Percentiles rank a stretch among this genome's conserved stretches.
These are phyloP conservation scores for Stratiomys singularior DNA, from an alignment of 2,888 invertebrate species.

Conservation along the genomic window DNA sequence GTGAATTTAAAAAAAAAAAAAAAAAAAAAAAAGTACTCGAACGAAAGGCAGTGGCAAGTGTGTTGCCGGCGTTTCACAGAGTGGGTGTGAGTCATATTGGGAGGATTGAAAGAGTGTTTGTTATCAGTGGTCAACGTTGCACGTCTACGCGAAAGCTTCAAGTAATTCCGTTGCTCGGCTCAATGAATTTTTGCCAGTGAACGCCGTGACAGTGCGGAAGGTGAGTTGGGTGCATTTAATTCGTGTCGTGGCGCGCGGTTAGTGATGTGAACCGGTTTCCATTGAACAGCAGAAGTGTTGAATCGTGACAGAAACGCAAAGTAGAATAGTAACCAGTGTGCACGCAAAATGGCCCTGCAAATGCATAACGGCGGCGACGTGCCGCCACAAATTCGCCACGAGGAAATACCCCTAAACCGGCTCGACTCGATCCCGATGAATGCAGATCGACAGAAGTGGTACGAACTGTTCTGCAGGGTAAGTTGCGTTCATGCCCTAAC, in stretches of 20 bases:
- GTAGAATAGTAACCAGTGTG: not conserved
- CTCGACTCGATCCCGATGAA: conserved; percentile 40
- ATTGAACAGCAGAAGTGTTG: too few species aligned
- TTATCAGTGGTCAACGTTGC: too few species aligned
- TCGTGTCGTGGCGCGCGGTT: not conserved
- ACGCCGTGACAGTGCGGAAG: not conserved
- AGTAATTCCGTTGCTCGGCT: too few species aligned
- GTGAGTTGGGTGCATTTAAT: not conserved
- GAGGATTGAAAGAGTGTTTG: too few species aligned
- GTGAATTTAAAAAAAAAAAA: too few species aligned
- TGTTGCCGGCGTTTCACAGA: too few species aligned
- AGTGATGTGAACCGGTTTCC: not conserved
- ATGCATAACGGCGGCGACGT: conserved; percentile 31
- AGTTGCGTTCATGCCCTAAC: too few species aligned
- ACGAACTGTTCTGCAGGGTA: conserved; percentile 47
- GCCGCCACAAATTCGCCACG: conserved; percentile 39
- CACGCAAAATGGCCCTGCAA: conserved; percentile 15
- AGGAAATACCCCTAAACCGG: conserved; percentile 50
- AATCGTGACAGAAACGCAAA: not conserved
- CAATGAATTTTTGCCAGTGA: too few species aligned
- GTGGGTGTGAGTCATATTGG: too few species aligned
- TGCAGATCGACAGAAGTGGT: conserved; percentile 43
- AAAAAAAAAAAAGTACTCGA: too few species aligned
- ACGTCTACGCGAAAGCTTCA: too few species aligned
- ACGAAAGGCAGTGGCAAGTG: too few species aligned